phyloP scores from a whole-genome alignment of 2,797 vertebrate genomes.

The Eutrigla gurnardus region DNA sequence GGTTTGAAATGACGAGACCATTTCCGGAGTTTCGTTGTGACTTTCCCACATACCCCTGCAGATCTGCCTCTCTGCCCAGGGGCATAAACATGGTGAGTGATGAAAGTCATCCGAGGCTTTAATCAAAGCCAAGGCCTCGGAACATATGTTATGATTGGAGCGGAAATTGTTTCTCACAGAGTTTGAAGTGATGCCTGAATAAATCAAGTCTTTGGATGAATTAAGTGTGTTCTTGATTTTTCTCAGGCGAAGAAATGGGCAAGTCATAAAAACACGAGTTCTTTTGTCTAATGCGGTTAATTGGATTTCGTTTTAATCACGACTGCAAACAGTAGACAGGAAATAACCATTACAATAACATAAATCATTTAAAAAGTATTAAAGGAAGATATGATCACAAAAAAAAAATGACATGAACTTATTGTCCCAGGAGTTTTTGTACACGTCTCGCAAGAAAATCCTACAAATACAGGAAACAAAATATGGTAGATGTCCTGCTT shows the following conservation, averaged over 20 bases:
- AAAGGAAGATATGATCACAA: background rate
- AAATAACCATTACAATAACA: conserved; percentile 10
- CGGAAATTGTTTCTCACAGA: conserved; percentile 45
- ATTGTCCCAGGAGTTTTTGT: background rate
- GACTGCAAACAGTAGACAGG: conserved; percentile 11
- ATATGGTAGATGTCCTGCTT: background rate
- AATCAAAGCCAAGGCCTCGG: conserved; percentile 55
- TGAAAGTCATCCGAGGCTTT: conserved; percentile 55
- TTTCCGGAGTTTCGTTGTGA: conserved; percentile 48
- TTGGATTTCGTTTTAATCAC: conserved; percentile 3
- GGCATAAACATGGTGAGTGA: conserved; percentile 88
- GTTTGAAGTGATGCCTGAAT: conserved; percentile 51
- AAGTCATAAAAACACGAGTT: conserved; percentile 1
- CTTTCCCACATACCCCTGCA: conserved; percentile 71
- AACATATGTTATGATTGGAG: conserved; percentile 67
- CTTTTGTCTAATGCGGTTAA: background rate
- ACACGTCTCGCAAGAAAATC: conserved; percentile 10
- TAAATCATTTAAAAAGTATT: background rate
- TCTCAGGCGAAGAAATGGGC: background rate
- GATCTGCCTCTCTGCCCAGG: conserved; percentile 84
- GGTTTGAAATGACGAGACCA: conserved; percentile 51
- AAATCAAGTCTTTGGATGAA: conserved; percentile 50
- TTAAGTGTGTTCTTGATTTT: conserved; percentile 40
- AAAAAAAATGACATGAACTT: background rate
- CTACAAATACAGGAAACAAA: background rate